Conservation (phyloP, 2,797 vertebrate species). For the Esox masquinongy region DNA sequence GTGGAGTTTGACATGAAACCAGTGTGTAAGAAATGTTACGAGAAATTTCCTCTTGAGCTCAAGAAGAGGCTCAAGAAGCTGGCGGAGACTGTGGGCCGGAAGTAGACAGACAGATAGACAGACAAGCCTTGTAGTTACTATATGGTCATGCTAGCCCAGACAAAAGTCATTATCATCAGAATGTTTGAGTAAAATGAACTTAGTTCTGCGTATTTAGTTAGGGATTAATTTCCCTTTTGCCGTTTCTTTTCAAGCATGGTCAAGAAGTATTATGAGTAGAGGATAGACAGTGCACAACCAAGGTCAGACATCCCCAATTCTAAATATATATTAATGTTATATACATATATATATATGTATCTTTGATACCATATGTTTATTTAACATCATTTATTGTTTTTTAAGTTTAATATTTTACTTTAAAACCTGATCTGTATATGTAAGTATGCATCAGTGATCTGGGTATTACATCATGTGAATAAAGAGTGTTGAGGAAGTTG, state of each 20-base stretch:
- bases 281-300: not conserved
- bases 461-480: constrained; percentile 26
- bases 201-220: not conserved
- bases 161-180: not conserved
- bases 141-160: not conserved
- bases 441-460: constrained; percentile 11
- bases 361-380: constrained; percentile 40
- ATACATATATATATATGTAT: not conserved
- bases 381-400: constrained; percentile 22
- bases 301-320: constrained; percentile 19
- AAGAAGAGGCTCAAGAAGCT: constrained; percentile 99
- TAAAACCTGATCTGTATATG: constrained; percentile 16
- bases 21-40: constrained; percentile 98
- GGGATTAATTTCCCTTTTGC: not conserved
- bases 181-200: not conserved
- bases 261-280: not conserved
- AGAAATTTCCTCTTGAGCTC: constrained; percentile 97
- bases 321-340: constrained; percentile 17
- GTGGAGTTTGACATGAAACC: constrained; percentile 99
- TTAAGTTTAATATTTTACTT: constrained; percentile 32
- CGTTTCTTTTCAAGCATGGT: not conserved
- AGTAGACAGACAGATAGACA: constrained; percentile 70
- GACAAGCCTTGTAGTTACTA: constrained; percentile 9
- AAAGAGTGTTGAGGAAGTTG: constrained; percentile 10
- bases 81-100: constrained; percentile 90